Evolutionary conservation across 2,113 vertebrate species (phyloP).

Genomic region (Apodemus speciosus): DNA sequence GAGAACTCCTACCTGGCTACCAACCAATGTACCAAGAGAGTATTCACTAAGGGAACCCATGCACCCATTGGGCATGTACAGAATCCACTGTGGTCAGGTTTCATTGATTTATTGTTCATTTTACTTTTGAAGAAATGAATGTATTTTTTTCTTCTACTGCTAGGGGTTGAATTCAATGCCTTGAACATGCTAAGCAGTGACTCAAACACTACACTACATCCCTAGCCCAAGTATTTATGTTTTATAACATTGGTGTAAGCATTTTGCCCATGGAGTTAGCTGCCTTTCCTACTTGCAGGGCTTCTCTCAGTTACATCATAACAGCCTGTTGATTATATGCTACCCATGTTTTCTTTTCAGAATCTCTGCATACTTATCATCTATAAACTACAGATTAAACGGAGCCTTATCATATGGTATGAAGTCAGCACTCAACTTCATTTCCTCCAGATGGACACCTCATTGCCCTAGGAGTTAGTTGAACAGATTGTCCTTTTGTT

Average conservation of each 20-base stretch:
- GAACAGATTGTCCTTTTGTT: not conserved
- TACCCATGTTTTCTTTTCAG: conserved; percentile 36
- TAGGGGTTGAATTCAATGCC: not conserved
- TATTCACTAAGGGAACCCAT: not conserved
- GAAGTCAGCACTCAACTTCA: not conserved
- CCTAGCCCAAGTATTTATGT: not conserved
- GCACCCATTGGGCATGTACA: not conserved
- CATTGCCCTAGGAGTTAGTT: not conserved
- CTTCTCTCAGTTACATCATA: not conserved
- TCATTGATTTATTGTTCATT: not conserved
- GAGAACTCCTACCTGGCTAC: not conserved
- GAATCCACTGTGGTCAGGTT: not conserved
- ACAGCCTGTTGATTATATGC: not conserved
- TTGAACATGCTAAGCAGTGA: not conserved
- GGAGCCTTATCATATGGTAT: not conserved
- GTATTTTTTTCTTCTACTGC: not conserved
- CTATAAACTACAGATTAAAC: not conserved
- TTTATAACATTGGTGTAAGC: not conserved
- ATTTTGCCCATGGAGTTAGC: not conserved
- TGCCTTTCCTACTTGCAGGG: not conserved
- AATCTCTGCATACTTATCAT: not conserved
- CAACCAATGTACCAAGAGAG: not conserved
- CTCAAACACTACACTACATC: not conserved
- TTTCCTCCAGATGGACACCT: not conserved
- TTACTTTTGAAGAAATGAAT: not conserved